phyloP scores from a whole-genome alignment of 2,888 invertebrate species.

The Eupeodes latifasciatus region DNA sequence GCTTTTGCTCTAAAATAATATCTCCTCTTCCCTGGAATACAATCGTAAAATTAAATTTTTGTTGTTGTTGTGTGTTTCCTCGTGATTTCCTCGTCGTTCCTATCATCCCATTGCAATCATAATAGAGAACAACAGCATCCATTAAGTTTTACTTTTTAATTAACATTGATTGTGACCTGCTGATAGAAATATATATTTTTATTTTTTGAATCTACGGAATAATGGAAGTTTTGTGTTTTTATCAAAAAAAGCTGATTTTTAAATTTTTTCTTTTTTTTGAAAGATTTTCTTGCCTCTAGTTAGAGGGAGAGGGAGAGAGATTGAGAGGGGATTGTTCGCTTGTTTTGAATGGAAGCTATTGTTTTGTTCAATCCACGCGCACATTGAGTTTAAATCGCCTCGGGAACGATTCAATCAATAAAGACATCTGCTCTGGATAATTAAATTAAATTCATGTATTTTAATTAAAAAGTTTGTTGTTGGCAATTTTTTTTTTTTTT shows the following conservation, averaged over 20 bases:
- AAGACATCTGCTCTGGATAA: slow-evolving; percentile 41
- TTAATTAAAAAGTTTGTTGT: slow-evolving; percentile 38
- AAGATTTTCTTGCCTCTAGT: slow-evolving; percentile 22
- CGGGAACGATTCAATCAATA: slow-evolving; percentile 41
- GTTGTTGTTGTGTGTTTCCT: slow-evolving; percentile 16
- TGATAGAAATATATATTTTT: slow-evolving; percentile 31
- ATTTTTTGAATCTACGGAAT: slow-evolving; percentile 23
- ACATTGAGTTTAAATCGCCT: slow-evolving; percentile 25
- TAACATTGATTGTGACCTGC: slow-evolving; percentile 62
- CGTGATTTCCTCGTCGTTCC: not conserved
- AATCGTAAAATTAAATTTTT: slow-evolving; percentile 12
- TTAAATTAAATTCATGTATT: slow-evolving; percentile 37
- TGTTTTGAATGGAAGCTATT: slow-evolving; percentile 33
- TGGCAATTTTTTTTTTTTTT: not conserved
- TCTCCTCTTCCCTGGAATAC: slow-evolving; percentile 2
- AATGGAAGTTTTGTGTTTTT: slow-evolving; percentile 18
- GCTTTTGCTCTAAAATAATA: slow-evolving; percentile 36
- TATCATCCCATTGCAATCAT: slow-evolving; percentile 38
- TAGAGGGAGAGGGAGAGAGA: not conserved
- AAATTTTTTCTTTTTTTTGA: not conserved
- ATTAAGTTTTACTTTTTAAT: slow-evolving; percentile 64
- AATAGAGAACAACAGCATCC: slow-evolving; percentile 46
- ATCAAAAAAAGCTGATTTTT: not conserved
- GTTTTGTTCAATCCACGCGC: slow-evolving; percentile 28
- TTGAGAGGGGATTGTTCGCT: not conserved